Percentiles rank a stretch among this genome's conserved stretches.
Evolutionary conservation across 2,888 invertebrate genomes (phyloP).

Genomic region (Hedychridium roseum): DNA sequence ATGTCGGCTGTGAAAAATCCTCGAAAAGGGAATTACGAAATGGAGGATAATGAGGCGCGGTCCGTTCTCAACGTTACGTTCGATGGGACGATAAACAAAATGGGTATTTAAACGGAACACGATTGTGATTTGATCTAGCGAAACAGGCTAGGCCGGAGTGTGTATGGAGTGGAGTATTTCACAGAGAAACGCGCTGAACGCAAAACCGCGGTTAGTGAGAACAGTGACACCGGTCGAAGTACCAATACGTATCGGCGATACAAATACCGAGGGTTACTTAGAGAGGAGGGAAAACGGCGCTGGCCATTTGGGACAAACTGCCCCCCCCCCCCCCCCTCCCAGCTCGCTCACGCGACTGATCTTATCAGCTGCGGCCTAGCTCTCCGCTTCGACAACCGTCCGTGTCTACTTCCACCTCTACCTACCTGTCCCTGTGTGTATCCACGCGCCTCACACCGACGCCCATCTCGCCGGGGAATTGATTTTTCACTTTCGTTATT

Average conservation of each 20-base stretch:
- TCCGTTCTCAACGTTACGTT: too few species aligned
- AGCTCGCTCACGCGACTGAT: conserved; percentile 55
- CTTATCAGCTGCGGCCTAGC: conserved; percentile 44
- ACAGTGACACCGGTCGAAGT: conserved; percentile 25
- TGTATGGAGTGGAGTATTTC: too few species aligned
- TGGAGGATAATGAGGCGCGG: too few species aligned
- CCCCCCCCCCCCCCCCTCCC: conserved; percentile 39
- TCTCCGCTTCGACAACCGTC: conserved; percentile 22
- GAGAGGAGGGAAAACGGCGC: conserved; percentile 46
- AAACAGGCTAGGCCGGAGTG: too few species aligned
- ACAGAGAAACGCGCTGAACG: too few species aligned
- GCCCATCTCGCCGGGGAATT: conserved; percentile 35
- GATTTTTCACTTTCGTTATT: conserved; percentile 45
- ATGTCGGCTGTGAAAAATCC: too few species aligned
- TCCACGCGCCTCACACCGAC: conserved; percentile 1
- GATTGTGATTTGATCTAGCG: too few species aligned
- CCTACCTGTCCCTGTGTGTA: background rate
- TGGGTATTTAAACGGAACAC: too few species aligned
- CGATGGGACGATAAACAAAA: too few species aligned
- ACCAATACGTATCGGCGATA: conserved; percentile 28
- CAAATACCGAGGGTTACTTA: conserved; percentile 46
- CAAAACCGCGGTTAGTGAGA: conserved; percentile 11
- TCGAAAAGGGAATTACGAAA: too few species aligned
- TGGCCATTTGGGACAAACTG: conserved; percentile 54
- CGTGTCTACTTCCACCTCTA: conserved; percentile 15